Base-by-base conservation (phyloP, 2,113 vertebrate species). In the Bufo gargarizans region DNA sequence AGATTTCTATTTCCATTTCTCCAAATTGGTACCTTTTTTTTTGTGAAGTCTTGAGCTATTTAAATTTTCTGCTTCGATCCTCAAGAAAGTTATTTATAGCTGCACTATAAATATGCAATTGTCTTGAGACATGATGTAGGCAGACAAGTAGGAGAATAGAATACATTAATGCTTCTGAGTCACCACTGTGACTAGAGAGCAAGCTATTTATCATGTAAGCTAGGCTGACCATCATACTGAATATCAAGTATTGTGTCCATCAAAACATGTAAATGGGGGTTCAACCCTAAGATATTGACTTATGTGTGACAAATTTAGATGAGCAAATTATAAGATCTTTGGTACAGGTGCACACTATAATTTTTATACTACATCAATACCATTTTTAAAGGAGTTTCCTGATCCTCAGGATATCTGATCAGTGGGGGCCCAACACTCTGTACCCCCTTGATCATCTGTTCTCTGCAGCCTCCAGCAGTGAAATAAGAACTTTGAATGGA, bases 41-140 rank as follows among this genome's bases (percentile, higher is more conserved):
- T 56, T 0, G 16, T 9, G 11, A 4, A 78, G 14, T 10, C 13
- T 78, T 55, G 16, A 55, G 50, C 10, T 56, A n/a, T 49, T 77
- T 19, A 47, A 49, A 8, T 4, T 45, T 8, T 4, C 69, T 50
- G 49, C 19, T 78, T 22, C 20, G 10, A 53, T 19, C 76, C 76
- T 22, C 7, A 0, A 77, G 19, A 12, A 56, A 55, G 49, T 78
- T 78, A 55, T 78, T 78, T 78, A 12, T 78, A 55, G 50, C 77
- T 20, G 11, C 0, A 2, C 50, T 56, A 56, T 56, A 78, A 78
- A 76, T 76, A 76, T 76, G 72, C 72, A 50, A 76, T 76, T 76
- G 45, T 76, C 72, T 76, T 16, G 72, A 76, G 72, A 49, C 72
- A 50, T 50, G 50, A 76, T 50, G 77, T 78, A 78, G 49, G 50